Percentiles rank a stretch among this genome's conserved stretches.
These are phyloP conservation scores for Rhaphigaster nebulosa DNA, from an alignment of 2,888 invertebrate genomes.

Conservation along the genomic window DNA sequence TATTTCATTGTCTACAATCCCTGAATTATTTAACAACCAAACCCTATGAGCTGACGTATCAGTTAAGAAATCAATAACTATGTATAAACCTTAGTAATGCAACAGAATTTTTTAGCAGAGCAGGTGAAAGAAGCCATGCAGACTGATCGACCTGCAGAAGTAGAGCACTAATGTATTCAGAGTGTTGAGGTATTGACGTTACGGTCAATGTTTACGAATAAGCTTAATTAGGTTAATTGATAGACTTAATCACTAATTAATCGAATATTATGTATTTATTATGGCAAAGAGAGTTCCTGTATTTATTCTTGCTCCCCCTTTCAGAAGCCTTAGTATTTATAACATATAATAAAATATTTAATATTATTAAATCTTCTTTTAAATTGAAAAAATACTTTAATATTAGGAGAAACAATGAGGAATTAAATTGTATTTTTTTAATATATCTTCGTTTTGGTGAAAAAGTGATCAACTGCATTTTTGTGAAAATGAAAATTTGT, in stretches of 20 bases:
- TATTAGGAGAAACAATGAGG: no score
- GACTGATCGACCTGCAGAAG: neutral
- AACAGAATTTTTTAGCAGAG: neutral
- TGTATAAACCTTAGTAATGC: conserved; percentile 18
- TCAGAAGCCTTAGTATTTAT: neutral
- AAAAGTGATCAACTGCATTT: no score
- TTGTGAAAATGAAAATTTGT: no score
- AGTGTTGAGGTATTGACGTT: neutral
- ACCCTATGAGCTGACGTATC: neutral
- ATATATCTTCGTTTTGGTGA: no score
- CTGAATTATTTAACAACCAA: neutral
- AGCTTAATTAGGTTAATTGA: neutral
- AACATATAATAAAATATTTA: no score
- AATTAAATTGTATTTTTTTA: no score
- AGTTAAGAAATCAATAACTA: neutral
- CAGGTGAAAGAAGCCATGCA: neutral
- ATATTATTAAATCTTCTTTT: no score
- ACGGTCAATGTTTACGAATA: neutral
- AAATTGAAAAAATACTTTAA: no score
- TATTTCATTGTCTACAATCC: neutral
- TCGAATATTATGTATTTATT: neutral
- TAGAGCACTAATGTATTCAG: neutral
- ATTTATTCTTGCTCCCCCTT: neutral
- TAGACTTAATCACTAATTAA: neutral
- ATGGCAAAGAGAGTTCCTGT: neutral